Percentiles rank a stretch among this genome's conserved stretches.
Evolutionary conservation across 92 coral and sea anemone species (phyloP).

Genomic region (Micromussa lordhowensis): DNA sequence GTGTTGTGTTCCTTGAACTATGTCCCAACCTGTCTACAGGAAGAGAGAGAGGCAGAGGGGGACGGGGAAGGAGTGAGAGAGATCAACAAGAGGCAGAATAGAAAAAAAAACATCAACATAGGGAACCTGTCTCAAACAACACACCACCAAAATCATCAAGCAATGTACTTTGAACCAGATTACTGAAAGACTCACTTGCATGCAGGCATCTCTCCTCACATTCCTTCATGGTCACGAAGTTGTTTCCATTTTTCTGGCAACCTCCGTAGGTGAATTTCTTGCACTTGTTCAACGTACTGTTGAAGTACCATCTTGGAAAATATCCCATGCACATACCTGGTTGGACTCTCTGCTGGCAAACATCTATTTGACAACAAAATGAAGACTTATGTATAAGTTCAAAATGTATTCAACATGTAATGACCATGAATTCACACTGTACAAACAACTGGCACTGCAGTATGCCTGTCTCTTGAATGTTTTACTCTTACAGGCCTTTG

Average conservation of each 20-base stretch:
- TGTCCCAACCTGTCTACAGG: too few relatives aligned
- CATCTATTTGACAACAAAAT: background rate
- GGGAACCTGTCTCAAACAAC: too few relatives aligned
- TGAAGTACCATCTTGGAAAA: conserved; percentile 50
- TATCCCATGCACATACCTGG: conserved; percentile 61
- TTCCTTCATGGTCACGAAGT: conserved; percentile 32
- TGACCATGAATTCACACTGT: too few relatives aligned
- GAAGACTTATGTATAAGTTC: background rate
- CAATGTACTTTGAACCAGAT: background rate
- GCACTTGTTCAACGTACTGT: conserved; percentile 39
- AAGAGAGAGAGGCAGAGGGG: too few relatives aligned
- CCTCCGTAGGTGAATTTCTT: conserved; percentile 67
- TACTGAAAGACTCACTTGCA: background rate
- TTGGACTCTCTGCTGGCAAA: conserved; percentile 21
- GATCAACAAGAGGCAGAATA: too few relatives aligned
- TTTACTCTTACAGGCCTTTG: too few relatives aligned
- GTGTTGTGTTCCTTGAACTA: too few relatives aligned
- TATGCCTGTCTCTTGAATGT: too few relatives aligned
- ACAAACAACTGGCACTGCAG: too few relatives aligned
- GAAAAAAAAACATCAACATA: too few relatives aligned
- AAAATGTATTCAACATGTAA: background rate
- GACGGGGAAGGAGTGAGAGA: too few relatives aligned
- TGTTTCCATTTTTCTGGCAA: conserved; percentile 66
- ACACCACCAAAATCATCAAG: background rate
- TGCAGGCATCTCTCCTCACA: conserved; percentile 41